Evolutionary conservation across 2,113 vertebrate species (phyloP).

Genomic region (Empidonax traillii): DNA sequence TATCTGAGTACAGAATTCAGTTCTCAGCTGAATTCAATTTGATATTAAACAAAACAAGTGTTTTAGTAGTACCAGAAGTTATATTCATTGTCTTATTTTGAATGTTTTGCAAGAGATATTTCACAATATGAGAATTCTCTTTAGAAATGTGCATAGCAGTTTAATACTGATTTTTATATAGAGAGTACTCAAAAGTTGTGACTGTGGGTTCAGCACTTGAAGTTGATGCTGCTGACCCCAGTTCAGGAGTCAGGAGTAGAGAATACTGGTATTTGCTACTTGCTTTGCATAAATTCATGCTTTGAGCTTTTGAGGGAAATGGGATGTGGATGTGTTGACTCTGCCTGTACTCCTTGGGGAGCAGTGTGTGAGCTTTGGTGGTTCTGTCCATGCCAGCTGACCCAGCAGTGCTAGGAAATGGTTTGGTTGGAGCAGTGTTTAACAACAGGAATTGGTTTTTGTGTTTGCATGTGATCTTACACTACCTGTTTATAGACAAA

Average conservation of each 20-base stretch:
- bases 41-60: background rate
- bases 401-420: background rate
- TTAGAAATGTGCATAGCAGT: rapidly evolving
- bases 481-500: background rate
- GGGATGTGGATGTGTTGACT: background rate
- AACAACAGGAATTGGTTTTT: background rate
- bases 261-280: background rate
- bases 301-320: background rate
- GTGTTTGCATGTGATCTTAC: background rate
- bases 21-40: background rate
- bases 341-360: rapidly evolving
- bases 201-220: background rate
- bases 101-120: background rate
- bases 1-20: background rate
- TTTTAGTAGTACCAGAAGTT: background rate
- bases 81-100: background rate
- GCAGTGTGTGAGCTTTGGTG: background rate
- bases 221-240: background rate
- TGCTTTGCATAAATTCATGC: background rate
- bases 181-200: background rate
- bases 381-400: background rate
- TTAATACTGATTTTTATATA: background rate
- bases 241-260: background rate
- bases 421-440: background rate
- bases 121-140: background rate